phyloP scores from a whole-genome alignment of 2,113 vertebrate species.

The Vimba vimba region DNA sequence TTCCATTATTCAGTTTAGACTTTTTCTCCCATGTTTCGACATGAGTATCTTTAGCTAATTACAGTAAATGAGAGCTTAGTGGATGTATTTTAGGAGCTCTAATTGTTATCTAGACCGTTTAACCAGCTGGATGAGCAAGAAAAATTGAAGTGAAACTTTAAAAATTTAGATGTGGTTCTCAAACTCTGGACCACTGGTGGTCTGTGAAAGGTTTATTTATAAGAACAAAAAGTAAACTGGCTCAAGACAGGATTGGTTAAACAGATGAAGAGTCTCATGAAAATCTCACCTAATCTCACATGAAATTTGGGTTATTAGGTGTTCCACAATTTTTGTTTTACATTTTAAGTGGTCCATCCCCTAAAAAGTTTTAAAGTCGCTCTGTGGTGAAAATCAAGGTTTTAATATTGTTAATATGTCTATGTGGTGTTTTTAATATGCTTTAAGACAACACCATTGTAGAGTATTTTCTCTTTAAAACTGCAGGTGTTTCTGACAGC shows the following conservation, averaged over 20 bases:
- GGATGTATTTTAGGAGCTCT: neutral
- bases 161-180: neutral
- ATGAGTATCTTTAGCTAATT: neutral
- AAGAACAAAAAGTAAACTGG: neutral
- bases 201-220: neutral
- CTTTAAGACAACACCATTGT: too few relatives aligned
- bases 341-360: neutral
- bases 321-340: neutral
- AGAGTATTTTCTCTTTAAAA: too few relatives aligned
- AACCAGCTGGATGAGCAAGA: neutral
- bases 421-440: too few relatives aligned
- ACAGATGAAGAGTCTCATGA: neutral
- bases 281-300: too few relatives aligned
- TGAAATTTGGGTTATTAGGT: neutral
- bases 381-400: too few relatives aligned
- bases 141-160: constrained; percentile 27
- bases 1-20: constrained; percentile 47
- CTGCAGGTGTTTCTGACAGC: too few relatives aligned
- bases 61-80: neutral
- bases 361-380: neutral
- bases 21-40: neutral
- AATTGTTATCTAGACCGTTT: neutral
- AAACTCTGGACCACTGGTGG: constrained; percentile 9
- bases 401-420: too few relatives aligned
- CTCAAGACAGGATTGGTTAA: neutral